A percentile compares a stretch with the other conserved stretches of the same genome.
These are phyloP conservation scores for Napeogenes inachia DNA, from an alignment of 2,888 invertebrate species.

Conservation along the genomic window DNA sequence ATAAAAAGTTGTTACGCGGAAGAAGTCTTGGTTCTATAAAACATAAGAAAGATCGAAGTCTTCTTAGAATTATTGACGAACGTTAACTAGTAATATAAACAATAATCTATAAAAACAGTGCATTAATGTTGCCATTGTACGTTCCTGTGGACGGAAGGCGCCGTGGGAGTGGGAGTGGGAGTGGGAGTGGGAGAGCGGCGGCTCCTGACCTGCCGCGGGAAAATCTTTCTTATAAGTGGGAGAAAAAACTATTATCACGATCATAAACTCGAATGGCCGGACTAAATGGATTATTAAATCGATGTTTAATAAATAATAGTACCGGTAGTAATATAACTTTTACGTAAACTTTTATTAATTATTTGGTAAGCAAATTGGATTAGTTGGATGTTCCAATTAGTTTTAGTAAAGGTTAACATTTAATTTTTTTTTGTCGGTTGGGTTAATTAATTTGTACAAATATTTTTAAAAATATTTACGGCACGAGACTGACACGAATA, in stretches of 20 bases:
- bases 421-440: slow-evolving; percentile 11
- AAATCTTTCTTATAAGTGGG: slow-evolving; percentile 43
- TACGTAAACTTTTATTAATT: too few species aligned
- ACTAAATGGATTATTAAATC: not conserved
- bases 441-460: slow-evolving; percentile 33
- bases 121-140: slow-evolving; percentile 65
- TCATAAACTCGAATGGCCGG: slow-evolving; percentile 3
- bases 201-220: slow-evolving; percentile 61
- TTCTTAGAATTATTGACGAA: slow-evolving; percentile 64
- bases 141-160: slow-evolving; percentile 61
- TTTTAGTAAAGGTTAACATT: slow-evolving; percentile 7
- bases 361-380: too few species aligned
- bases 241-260: slow-evolving; percentile 28
- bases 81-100: slow-evolving; percentile 60
- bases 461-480: slow-evolving; percentile 21
- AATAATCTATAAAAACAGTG: slow-evolving; percentile 60
- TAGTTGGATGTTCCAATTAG: slow-evolving; percentile 5
- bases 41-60: slow-evolving; percentile 58
- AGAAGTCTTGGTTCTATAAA: slow-evolving; percentile 56
- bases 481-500: slow-evolving; percentile 32
- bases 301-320: too few species aligned
- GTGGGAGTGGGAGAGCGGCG: slow-evolving; percentile 31
- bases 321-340: not conserved
- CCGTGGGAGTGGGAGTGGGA: slow-evolving; percentile 54
- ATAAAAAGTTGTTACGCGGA: slow-evolving; percentile 60